phyloP scores from a whole-genome alignment of 2,888 invertebrate genomes.

The Eupeodes luniger region DNA sequence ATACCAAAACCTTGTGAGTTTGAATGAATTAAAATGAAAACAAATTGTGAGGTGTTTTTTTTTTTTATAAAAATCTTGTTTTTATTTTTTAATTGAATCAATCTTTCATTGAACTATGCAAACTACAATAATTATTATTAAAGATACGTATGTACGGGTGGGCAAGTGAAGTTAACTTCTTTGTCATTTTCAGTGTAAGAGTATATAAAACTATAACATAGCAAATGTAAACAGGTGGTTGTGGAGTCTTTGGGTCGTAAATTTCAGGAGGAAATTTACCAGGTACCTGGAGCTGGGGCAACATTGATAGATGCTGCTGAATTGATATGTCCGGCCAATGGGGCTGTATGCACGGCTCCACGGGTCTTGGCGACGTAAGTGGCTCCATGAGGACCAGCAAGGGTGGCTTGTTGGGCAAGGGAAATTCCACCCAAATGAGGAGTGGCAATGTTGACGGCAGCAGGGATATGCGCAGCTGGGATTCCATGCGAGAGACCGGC shows the following conservation, averaged over 20 bases:
- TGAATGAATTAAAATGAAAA: neutral
- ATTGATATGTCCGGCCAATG: conserved; percentile 80
- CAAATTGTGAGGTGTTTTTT: conserved; percentile 11
- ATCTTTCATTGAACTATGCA: conserved; percentile 73
- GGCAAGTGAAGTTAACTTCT: conserved; percentile 42
- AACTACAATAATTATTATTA: conserved; percentile 47
- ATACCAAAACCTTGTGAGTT: neutral
- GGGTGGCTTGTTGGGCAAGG: conserved; percentile 81
- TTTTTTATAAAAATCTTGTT: conserved; percentile 55
- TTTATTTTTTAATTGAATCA: conserved; percentile 63
- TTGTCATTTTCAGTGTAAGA: conserved; percentile 43
- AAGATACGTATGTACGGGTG: conserved; percentile 12
- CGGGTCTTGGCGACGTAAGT: conserved; percentile 82
- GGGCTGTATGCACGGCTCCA: conserved; percentile 81
- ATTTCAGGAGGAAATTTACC: conserved; percentile 35
- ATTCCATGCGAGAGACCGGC: conserved; percentile 17
- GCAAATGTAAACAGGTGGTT: conserved; percentile 11
- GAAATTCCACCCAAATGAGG: conserved; percentile 53
- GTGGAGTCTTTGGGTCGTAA: conserved; percentile 45
- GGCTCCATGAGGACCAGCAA: conserved; percentile 81
- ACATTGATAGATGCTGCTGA: conserved; percentile 81
- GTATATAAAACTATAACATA: neutral
- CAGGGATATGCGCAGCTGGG: conserved; percentile 62
- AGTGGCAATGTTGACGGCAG: conserved; percentile 74
- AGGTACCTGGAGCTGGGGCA: conserved; percentile 81